Conservation (phyloP, 1,140 invertebrate species). For the Mycetomoellerius zeteki region DNA sequence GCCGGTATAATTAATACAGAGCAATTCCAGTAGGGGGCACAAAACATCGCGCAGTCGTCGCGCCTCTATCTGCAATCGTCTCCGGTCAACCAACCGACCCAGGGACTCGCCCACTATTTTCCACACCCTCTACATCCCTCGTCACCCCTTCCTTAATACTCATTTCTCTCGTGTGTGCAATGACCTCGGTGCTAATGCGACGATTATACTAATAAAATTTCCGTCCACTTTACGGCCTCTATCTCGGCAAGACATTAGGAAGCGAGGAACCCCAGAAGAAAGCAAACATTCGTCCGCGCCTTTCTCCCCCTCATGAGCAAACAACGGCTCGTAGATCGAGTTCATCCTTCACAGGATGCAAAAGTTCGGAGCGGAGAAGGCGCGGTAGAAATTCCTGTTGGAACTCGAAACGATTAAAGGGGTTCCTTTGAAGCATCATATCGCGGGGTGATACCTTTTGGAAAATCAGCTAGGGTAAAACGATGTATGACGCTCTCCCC, state of each 20-base stretch:
- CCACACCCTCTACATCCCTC: slow-evolving; percentile 3
- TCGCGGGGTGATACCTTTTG: slow-evolving; percentile 31
- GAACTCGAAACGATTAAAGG: slow-evolving; percentile 72
- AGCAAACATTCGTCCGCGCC: slow-evolving; percentile 77
- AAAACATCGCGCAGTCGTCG: slow-evolving; percentile 18
- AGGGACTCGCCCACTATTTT: not conserved
- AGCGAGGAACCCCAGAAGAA: slow-evolving; percentile 71
- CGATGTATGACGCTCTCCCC: slow-evolving; percentile 30
- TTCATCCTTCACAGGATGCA: slow-evolving; percentile 66
- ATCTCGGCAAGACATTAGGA: slow-evolving; percentile 64
- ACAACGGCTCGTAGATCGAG: slow-evolving; percentile 72
- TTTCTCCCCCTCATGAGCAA: slow-evolving; percentile 67
- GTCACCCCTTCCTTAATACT: too few species aligned
- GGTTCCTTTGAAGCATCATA: slow-evolving; percentile 67
- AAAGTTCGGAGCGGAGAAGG: slow-evolving; percentile 36
- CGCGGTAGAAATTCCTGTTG: slow-evolving; percentile 56
- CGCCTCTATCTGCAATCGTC: slow-evolving; percentile 23
- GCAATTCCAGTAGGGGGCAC: slow-evolving; percentile 31
- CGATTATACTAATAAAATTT: slow-evolving; percentile 79
- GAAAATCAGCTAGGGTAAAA: slow-evolving; percentile 62
- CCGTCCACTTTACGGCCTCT: slow-evolving; percentile 70
- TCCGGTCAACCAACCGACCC: slow-evolving; percentile 27
- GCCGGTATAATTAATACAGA: slow-evolving; percentile 76
- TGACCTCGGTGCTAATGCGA: slow-evolving; percentile 59
- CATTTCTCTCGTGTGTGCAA: slow-evolving; percentile 1